These are phyloP conservation scores for Cardiocondyla obscurior DNA, from an alignment of 1,140 invertebrate species.

Conservation along the genomic window DNA sequence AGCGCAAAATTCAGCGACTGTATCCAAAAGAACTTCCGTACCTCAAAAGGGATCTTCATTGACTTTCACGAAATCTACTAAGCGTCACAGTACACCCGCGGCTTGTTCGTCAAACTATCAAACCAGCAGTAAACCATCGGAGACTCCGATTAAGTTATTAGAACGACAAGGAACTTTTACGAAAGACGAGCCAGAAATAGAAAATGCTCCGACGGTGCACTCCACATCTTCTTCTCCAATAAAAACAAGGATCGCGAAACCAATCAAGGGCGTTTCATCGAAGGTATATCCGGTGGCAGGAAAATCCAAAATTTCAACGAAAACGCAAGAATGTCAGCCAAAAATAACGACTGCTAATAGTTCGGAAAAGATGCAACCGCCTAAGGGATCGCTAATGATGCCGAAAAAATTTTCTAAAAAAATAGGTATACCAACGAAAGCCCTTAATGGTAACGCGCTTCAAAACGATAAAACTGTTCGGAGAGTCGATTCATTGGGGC, in stretches of 20 bases:
- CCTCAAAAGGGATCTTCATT: constrained; percentile 73
- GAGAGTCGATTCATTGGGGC: constrained; percentile 74
- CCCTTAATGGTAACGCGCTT: constrained; percentile 25
- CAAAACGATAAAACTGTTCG: constrained; percentile 63
- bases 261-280: constrained; percentile 57
- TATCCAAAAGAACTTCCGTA: constrained; percentile 74
- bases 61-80: constrained; percentile 70
- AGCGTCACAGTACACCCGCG: constrained; percentile 76
- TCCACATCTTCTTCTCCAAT: constrained; percentile 74
- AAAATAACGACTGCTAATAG: constrained; percentile 76
- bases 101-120: constrained; percentile 59
- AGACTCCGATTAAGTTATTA: constrained; percentile 81
- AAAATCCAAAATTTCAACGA: constrained; percentile 71
- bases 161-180: constrained; percentile 95
- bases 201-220: constrained; percentile 79
- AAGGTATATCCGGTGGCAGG: constrained; percentile 62
- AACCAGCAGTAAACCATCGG: constrained; percentile 41
- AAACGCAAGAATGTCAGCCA: constrained; percentile 70
- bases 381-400: constrained; percentile 82
- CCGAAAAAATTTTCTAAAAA: constrained; percentile 70
- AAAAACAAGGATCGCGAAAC: constrained; percentile 79
- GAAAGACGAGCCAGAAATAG: constrained; percentile 88
- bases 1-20: neutral
- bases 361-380: constrained; percentile 74
- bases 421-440: constrained; percentile 40